phyloP scores from a whole-genome alignment of 1,140 invertebrate genomes.

The Drosophila nasuta region DNA sequence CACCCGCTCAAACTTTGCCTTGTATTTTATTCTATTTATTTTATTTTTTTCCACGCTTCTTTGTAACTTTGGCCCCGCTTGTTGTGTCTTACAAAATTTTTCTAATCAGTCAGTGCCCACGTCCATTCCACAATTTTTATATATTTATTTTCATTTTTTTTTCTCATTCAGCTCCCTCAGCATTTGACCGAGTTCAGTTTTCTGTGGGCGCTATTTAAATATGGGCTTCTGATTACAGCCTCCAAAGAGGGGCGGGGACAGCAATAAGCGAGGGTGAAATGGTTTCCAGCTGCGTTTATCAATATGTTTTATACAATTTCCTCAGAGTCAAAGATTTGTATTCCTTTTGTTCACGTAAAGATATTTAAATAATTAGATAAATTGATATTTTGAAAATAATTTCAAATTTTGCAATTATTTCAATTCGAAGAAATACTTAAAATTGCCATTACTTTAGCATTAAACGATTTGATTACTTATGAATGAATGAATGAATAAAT shows the following conservation, averaged over 20 bases:
- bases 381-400: too few relatives aligned
- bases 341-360: not conserved
- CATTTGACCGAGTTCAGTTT: not conserved
- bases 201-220: slow-evolving; percentile 51
- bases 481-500: too few relatives aligned
- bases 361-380: not conserved
- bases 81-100: slow-evolving; percentile 74
- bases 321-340: not conserved
- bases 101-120: slow-evolving; percentile 75
- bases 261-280: not conserved
- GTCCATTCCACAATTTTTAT: slow-evolving; percentile 50
- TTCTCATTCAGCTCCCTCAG: not conserved
- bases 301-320: not conserved
- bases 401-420: too few relatives aligned
- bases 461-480: too few relatives aligned
- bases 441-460: too few relatives aligned
- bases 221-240: slow-evolving; percentile 66
- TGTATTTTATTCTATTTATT: slow-evolving; percentile 47
- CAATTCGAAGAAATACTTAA: too few relatives aligned
- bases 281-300: not conserved
- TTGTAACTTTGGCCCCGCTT: slow-evolving; percentile 41
- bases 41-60: slow-evolving; percentile 24
- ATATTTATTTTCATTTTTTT: slow-evolving; percentile 25
- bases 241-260: not conserved
- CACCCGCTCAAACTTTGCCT: slow-evolving; percentile 31